Base-by-base conservation (phyloP, 2,888 invertebrate genomes). In the Tachina grossa region DNA sequence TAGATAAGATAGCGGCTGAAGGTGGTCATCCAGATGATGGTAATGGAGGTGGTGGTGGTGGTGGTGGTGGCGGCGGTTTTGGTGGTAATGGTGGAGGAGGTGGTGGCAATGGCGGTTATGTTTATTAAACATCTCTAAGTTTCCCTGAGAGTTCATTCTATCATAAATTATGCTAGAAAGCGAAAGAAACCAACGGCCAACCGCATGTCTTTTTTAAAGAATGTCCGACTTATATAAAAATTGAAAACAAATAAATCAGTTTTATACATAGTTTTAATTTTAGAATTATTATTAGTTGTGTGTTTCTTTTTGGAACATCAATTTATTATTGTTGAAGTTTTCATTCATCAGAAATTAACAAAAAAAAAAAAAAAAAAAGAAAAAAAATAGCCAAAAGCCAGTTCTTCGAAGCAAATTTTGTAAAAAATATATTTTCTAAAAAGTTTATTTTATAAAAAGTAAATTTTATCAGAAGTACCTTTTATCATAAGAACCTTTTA, bases 21-120 rank as follows among this genome's bases (percentile, higher is more conserved):
- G 92, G 92, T 11, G 91, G 91, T 1, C 91, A 91, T 87, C 90
- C 90, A 9, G 91, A 87, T 74, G 90, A 89, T 85, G 91, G 91
- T 53, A 88, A 87, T 61, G 89, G 88, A 22, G 90, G 89, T 10
- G 88, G 88, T 5, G 88, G 88, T 2, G 87, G 84, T 1, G 88
- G 77, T 0, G 84, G 74, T 13, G 72, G 72, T 9, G 82, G 69
- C 22, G 87, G 88, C n/a, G n/a, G n/a, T n/a, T n/a, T n/a, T 1
- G 89, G 89, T 43, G 81, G 55, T 2, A 1, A 19, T 19, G 14
- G 14, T 49, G 71, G 72, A n/a, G 81, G 74, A n/a, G 89, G 88
- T 1, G 90, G 90, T 51, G 83, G 85, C 19, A 81, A 81, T 69
- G 85, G 85, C 1, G 84, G 85, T 74, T 87, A 87, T 71, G 69